phyloP scores from a whole-genome alignment of 30 jellyfish, hydroid and myxozoan genomes.

The Catostylus mosaicus region DNA sequence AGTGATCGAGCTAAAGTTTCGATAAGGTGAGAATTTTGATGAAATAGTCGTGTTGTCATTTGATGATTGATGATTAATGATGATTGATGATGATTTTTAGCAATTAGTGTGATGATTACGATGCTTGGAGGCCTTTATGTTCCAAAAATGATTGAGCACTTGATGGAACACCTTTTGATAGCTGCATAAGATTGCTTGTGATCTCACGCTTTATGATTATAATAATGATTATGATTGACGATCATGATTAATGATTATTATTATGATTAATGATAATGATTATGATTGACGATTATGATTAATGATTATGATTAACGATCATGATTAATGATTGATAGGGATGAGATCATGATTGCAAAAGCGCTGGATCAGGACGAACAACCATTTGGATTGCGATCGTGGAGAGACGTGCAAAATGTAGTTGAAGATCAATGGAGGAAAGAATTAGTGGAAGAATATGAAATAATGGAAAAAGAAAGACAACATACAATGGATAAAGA shows the following conservation, averaged over 20 bases:
- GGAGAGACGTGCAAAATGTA: slow-evolving; percentile 42
- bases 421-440: slow-evolving; percentile 66
- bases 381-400: slow-evolving; percentile 21
- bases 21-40: slow-evolving; percentile 11
- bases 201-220: not conserved
- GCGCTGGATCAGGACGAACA: slow-evolving; percentile 5
- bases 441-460: slow-evolving; percentile 38
- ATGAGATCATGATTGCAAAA: slow-evolving; percentile 50
- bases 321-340: slow-evolving; percentile 19
- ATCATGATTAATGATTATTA: too few species aligned
- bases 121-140: too few species aligned
- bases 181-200: too few species aligned
- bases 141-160: too few species aligned
- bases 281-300: too few species aligned
- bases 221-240: not conserved
- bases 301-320: not conserved
- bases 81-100: too few species aligned
- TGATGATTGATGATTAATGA: too few species aligned
- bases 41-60: not conserved
- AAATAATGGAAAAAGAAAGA: slow-evolving; percentile 7
- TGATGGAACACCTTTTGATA: too few species aligned
- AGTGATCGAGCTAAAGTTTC: slow-evolving; percentile 25
- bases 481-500: slow-evolving; percentile 13
- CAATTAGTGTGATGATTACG: too few species aligned
- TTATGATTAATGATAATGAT: too few species aligned